phyloP scores from a whole-genome alignment of 2,113 vertebrate species.

The Sorex araneus region DNA sequence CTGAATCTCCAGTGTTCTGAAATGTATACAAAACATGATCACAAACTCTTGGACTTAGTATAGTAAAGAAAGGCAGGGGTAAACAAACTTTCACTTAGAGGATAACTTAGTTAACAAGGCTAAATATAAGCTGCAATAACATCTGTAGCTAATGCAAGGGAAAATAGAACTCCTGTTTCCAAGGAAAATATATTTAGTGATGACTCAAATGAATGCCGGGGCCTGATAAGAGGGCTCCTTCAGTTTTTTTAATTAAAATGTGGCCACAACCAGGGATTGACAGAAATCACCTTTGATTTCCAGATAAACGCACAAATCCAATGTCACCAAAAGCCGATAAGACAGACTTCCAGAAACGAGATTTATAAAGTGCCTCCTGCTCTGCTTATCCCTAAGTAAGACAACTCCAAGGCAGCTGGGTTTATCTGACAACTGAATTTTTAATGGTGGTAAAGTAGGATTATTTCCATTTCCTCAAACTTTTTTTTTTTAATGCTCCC shows the following conservation, averaged over 20 bases:
- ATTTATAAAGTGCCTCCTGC: slow-evolving; percentile 21
- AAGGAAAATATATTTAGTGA: background rate
- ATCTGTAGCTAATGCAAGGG: slow-evolving; percentile 44
- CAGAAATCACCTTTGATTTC: slow-evolving; percentile 65
- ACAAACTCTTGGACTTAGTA: background rate
- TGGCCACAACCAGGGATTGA: slow-evolving; percentile 42
- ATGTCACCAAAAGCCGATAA: slow-evolving; percentile 54
- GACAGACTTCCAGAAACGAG: slow-evolving; percentile 54
- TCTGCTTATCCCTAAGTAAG: slow-evolving; percentile 37
- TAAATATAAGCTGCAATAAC: slow-evolving; percentile 32
- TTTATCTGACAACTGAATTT: slow-evolving; percentile 66
- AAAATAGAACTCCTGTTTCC: slow-evolving; percentile 53
- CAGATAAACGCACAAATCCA: slow-evolving; percentile 70
- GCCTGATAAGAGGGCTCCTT: slow-evolving; percentile 59
- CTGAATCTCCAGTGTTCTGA: background rate
- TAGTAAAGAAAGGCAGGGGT: background rate
- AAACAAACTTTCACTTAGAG: slow-evolving; percentile 39
- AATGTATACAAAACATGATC: slow-evolving; percentile 38
- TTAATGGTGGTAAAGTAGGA: slow-evolving; percentile 48
- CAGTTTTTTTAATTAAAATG: slow-evolving; percentile 71
- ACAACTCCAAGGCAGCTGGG: background rate
- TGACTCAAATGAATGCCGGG: background rate
- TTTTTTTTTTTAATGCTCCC: background rate
- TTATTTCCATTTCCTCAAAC: slow-evolving; percentile 51
- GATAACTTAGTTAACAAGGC: slow-evolving; percentile 24